These are phyloP conservation scores for Ophion ventricosus DNA, from an alignment of 2,888 invertebrate genomes.

Conservation along the genomic window DNA sequence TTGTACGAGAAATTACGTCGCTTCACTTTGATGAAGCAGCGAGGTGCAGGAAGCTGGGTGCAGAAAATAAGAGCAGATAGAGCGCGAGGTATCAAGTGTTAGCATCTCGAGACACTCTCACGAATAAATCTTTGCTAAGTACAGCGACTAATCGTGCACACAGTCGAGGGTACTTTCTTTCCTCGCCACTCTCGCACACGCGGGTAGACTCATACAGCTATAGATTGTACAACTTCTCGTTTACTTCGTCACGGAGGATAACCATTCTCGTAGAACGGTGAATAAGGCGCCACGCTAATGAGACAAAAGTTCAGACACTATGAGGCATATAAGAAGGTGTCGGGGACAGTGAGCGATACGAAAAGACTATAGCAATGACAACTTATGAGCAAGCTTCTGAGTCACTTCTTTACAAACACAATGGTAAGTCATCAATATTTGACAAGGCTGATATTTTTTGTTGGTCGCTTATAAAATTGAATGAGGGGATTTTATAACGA, in stretches of 20 bases:
- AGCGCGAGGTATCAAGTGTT: conserved; percentile 38
- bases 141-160: conserved; percentile 41
- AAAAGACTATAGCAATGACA: neutral
- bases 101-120: conserved; percentile 42
- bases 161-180: conserved; percentile 1
- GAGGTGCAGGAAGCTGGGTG: conserved; percentile 34
- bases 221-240: conserved; percentile 27
- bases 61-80: conserved; percentile 28
- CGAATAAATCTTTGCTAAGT: conserved; percentile 62
- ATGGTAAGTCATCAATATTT: neutral
- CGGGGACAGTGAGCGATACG: neutral
- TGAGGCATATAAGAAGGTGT: neutral
- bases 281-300: conserved; percentile 15
- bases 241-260: conserved; percentile 3
- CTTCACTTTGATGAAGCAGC: conserved; percentile 59
- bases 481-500: neutral
- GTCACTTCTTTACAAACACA: neutral
- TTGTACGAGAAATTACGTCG: conserved; percentile 65
- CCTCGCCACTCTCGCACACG: neutral
- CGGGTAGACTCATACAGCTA: conserved; percentile 8
- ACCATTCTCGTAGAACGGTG: conserved; percentile 23
- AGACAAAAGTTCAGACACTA: conserved; percentile 24
- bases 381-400: neutral
- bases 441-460: too few species aligned
- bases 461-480: neutral